Conservation (phyloP, 1,140 invertebrate genomes). For the Lepidostoma basale region DNA sequence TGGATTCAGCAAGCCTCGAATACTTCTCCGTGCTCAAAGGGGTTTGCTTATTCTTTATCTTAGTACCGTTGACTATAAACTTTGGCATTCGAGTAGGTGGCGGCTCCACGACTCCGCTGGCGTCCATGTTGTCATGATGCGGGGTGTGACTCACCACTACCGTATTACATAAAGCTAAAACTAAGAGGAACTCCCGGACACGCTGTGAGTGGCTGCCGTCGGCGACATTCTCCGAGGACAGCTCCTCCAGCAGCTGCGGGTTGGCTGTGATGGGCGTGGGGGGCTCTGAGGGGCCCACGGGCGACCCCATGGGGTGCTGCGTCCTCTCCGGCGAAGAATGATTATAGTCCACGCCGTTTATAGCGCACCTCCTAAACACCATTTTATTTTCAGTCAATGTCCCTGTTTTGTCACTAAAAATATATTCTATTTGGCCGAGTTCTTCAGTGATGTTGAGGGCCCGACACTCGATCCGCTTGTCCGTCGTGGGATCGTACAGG, state of each 20-base stretch:
- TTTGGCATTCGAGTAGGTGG: constrained; percentile 36
- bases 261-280: constrained; percentile 68
- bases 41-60: constrained; percentile 39
- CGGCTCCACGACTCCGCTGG: constrained; percentile 72
- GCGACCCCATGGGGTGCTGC: constrained; percentile 44
- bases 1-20: constrained; percentile 71
- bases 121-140: constrained; percentile 88
- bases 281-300: constrained; percentile 48
- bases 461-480: constrained; percentile 90
- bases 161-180: constrained; percentile 94
- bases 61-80: constrained; percentile 44
- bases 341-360: constrained; percentile 88
- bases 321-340: constrained; percentile 65
- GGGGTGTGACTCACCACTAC: constrained; percentile 91
- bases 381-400: constrained; percentile 98
- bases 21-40: constrained; percentile 58
- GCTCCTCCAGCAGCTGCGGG: constrained; percentile 70
- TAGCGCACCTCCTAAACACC: constrained; percentile 90
- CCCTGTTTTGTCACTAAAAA: constrained; percentile 98
- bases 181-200: constrained; percentile 90
- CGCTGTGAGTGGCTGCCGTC: constrained; percentile 49
- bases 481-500: constrained; percentile 81
- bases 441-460: constrained; percentile 98
- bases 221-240: constrained; percentile 49
- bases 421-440: constrained; percentile 93